A percentile compares a stretch with the other conserved stretches of the same genome.
phyloP scores from a whole-genome alignment of 1,140 invertebrate genomes.

The Apis laboriosa region DNA sequence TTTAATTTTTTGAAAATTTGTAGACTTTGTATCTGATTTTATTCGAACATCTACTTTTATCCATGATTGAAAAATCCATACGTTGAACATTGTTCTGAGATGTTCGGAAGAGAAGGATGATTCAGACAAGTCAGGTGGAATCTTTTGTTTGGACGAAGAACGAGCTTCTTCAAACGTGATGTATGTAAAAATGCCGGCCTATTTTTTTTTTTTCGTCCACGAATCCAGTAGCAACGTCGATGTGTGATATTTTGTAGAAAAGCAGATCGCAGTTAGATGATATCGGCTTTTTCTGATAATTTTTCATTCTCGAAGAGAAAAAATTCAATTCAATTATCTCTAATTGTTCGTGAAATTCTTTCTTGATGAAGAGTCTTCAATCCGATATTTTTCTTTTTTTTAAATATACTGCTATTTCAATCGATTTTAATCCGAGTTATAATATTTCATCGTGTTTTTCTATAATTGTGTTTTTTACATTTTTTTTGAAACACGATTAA shows the following conservation, averaged over 20 bases:
- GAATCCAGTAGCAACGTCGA: conserved; percentile 30
- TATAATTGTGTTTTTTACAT: too few species aligned
- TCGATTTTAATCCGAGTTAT: too few species aligned
- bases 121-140: background rate
- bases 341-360: too few species aligned
- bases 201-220: conserved; percentile 32
- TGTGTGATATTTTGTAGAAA: background rate
- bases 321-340: background rate
- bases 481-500: too few species aligned
- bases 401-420: background rate
- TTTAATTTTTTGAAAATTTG: background rate
- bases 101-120: too few species aligned
- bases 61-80: background rate
- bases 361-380: background rate
- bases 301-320: background rate
- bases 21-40: background rate
- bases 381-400: background rate
- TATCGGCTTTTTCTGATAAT: conserved; percentile 14
- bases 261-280: conserved; percentile 9
- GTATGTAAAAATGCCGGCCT: conserved; percentile 27
- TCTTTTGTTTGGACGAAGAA: background rate
- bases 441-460: too few species aligned
- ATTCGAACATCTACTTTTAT: background rate
- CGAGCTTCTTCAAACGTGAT: conserved; percentile 2
- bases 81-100: background rate